Evolutionary conservation across 2,797 vertebrate genomes (phyloP).

Genomic region (Anguilla anguilla): DNA sequence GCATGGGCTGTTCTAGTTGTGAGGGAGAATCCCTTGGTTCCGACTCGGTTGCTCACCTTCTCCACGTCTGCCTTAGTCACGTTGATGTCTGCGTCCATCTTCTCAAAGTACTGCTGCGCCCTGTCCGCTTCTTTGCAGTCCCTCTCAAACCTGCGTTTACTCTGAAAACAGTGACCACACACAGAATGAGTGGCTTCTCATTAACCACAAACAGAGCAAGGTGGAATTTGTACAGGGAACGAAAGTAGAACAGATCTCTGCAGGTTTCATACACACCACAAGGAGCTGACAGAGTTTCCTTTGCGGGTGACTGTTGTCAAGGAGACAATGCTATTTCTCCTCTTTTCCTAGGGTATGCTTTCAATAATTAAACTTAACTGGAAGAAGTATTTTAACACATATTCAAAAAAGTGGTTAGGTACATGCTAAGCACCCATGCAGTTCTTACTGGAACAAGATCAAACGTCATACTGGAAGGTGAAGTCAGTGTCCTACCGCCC

Average conservation of each 20-base stretch:
- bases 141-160: slow-evolving; percentile 88
- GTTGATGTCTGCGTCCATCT: slow-evolving; percentile 94
- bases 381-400: not conserved
- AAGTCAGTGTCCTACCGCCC: not conserved
- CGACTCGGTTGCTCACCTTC: slow-evolving; percentile 74
- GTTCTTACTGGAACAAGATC: not conserved
- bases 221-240: not conserved
- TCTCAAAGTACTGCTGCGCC: slow-evolving; percentile 93
- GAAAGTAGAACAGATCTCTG: not conserved
- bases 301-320: not conserved
- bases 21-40: not conserved
- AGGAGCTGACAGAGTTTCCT: not conserved
- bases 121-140: slow-evolving; percentile 94
- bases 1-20: not conserved
- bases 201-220: not conserved
- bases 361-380: not conserved
- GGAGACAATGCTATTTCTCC: not conserved
- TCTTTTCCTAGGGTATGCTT: not conserved
- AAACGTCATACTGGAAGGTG: not conserved
- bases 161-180: slow-evolving; percentile 62
- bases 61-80: slow-evolving; percentile 96
- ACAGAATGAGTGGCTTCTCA: not conserved
- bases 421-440: not conserved
- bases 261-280: not conserved
- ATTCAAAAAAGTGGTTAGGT: not conserved